Conservation (phyloP, 2,113 vertebrate species). For the Psilopsiagon aymara region DNA sequence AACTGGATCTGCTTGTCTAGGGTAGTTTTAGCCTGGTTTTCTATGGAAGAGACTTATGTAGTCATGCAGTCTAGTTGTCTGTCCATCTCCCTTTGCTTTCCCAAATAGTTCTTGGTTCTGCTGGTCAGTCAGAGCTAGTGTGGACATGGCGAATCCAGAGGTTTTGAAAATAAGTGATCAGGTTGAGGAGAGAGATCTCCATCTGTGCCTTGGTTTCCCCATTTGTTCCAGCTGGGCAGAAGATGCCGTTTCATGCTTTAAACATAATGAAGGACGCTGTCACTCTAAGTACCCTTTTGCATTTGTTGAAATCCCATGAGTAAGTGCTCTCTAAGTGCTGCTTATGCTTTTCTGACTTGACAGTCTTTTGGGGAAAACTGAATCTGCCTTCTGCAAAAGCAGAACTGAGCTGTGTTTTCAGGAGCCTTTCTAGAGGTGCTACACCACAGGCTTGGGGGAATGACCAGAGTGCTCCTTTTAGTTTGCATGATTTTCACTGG, state of each 20-base stretch:
- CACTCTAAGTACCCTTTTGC: neutral
- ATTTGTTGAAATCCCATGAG: neutral
- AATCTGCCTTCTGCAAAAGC: neutral
- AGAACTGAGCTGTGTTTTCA: neutral
- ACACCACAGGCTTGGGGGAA: neutral
- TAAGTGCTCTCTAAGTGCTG: neutral
- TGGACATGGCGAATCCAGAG: neutral
- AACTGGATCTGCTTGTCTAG: neutral
- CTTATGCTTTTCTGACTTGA: neutral
- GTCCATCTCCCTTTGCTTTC: neutral
- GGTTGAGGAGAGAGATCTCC: neutral
- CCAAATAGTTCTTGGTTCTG: neutral
- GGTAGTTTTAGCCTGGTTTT: neutral
- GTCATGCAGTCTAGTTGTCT: neutral
- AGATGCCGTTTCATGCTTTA: neutral
- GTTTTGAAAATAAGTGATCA: neutral
- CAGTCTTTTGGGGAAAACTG: neutral
- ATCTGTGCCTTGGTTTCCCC: neutral
- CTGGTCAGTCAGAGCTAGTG: neutral
- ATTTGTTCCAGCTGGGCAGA: neutral
- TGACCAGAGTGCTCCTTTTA: neutral
- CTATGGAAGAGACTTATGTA: accelerated
- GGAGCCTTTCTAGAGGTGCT: neutral
- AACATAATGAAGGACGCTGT: neutral
- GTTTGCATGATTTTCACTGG: neutral